phyloP scores from a whole-genome alignment of 2,888 invertebrate genomes.

The Clivina fossor region DNA sequence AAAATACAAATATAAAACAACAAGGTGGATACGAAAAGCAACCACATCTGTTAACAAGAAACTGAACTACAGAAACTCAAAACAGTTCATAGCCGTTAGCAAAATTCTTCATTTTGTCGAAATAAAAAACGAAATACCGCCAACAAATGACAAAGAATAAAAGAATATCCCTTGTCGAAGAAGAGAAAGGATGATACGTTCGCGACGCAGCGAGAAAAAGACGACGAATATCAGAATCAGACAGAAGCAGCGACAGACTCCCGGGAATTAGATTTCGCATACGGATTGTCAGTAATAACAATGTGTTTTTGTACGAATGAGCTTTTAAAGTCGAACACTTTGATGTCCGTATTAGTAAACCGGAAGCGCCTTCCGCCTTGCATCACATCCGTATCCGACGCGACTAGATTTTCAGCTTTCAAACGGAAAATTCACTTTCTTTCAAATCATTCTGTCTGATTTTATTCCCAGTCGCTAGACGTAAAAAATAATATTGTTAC shows the following conservation, averaged over 20 bases:
- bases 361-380: constrained; percentile 44
- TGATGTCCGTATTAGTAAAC: constrained; percentile 53
- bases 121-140: constrained; percentile 17
- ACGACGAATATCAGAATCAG: constrained; percentile 4
- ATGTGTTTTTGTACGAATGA: constrained; percentile 52
- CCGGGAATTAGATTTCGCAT: constrained; percentile 55
- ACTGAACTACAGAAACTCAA: no score
- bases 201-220: constrained; percentile 14
- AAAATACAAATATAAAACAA: no score
- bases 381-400: not conserved
- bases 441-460: not conserved
- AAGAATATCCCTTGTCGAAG: no score
- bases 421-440: not conserved
- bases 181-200: constrained; percentile 12
- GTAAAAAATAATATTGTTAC: no score
- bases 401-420: not conserved
- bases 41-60: no score
- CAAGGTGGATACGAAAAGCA: no score
- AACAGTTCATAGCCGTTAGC: constrained; percentile 21
- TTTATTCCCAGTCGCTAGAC: no score
- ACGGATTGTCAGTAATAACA: constrained; percentile 55
- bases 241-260: constrained; percentile 40
- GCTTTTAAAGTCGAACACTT: constrained; percentile 47
- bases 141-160: constrained; percentile 25
- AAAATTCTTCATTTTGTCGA: constrained; percentile 25